Base-by-base conservation (phyloP, 2,113 vertebrate species). In the Trochalopteron elliotii region DNA sequence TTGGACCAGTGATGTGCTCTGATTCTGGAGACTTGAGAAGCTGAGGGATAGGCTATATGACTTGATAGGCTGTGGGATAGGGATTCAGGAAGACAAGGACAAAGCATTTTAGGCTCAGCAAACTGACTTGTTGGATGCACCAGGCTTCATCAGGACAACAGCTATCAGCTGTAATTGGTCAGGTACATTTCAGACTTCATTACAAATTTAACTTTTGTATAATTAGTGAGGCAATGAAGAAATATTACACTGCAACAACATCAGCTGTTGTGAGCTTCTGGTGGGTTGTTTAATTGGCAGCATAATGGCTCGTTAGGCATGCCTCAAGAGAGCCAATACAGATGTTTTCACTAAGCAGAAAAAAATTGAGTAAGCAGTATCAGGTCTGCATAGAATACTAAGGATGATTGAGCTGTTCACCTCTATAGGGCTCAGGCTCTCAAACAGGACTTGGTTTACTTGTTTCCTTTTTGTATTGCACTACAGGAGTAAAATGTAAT, bases 221-320 rank as follows among this genome's bases (percentile, higher is more conserved):
- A 95, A 98, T 98, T 97, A 97, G 94, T 67, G 71, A 95, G 90
- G 92, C 95, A 92, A 79, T 93, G 87, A 96, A 97, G 94, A 96
- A 94, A 90, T 82, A 96, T 57, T 87, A 37, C 49, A 23, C 15
- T 50, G 52, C 82, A 87, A 83, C 57, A 83, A n/a, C 85, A 15
- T 97, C 93, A 91, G 90, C 95, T 97, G 87, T 92, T 95, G 56
- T 12, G 45, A 89, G 56, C 92, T 97, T 91, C 94, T 90, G 97
- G 87, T 94, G 69, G 84, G 89, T 93, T 97, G 83, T 97, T 96
- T 98, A 97, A 98, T 98, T 98, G 97, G 95, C 88, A 93, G 90
- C 91, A 93, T 97, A 97, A 98, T 97, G 93, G 91, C 77, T 97
- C 75, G 93, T 98, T 98, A 98, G 94, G 94, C 83, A 89, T 89